A percentile compares a stretch with the other conserved stretches of the same genome.
These are phyloP conservation scores for Scolopax bukidnonensis DNA, from an alignment of 2,797 vertebrate genomes.

Conservation along the genomic window DNA sequence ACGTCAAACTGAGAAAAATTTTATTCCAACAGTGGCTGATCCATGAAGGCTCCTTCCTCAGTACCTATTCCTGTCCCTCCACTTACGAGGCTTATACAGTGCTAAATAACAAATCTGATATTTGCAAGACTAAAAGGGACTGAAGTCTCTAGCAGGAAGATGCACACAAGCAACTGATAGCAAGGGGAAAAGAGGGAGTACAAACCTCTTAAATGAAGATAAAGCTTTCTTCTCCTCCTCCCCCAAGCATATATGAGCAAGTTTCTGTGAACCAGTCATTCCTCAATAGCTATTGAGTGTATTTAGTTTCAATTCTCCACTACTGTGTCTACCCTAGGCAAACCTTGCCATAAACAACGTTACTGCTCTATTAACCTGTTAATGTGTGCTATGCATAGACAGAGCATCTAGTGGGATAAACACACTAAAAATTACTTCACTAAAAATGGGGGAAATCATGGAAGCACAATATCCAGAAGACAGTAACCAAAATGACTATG, in stretches of 20 bases:
- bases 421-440: neutral
- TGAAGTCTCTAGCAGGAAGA: neutral
- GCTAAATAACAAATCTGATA: neutral
- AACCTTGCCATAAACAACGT: neutral
- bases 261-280: neutral
- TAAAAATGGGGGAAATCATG: neutral
- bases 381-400: neutral
- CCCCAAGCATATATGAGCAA: neutral
- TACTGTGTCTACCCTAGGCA: neutral
- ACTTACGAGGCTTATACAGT: neutral
- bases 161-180: neutral
- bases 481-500: neutral
- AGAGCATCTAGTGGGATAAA: neutral
- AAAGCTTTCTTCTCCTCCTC: neutral
- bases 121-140: conserved; percentile 1
- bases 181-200: neutral
- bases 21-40: conserved; percentile 1
- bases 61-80: neutral
- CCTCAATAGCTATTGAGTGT: neutral
- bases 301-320: neutral
- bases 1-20: conserved; percentile 16
- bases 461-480: neutral
- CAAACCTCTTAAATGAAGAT: neutral
- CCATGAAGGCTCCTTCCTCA: neutral
- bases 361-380: neutral